Evolutionary conservation across 1,140 invertebrate species (phyloP).

Genomic region (Elymnias hypermnestra): DNA sequence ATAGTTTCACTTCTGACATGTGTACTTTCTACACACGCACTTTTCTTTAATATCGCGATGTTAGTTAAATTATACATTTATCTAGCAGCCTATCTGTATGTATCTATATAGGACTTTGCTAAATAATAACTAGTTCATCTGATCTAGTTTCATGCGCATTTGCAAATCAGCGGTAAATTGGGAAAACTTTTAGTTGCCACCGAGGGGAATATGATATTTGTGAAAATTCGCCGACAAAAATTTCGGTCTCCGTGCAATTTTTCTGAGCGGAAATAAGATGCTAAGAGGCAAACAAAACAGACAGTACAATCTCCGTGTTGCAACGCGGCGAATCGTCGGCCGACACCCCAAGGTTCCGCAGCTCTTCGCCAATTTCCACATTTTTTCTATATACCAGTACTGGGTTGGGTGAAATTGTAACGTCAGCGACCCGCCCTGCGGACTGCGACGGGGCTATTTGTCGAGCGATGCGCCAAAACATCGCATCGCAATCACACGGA

Average conservation of each 20-base stretch:
- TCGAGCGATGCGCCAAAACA: slow-evolving; percentile 72
- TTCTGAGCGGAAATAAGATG: slow-evolving; percentile 62
- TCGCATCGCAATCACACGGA: slow-evolving; percentile 66
- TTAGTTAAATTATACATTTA: too few relatives aligned
- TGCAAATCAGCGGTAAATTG: slow-evolving; percentile 6
- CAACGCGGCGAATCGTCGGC: slow-evolving; percentile 58
- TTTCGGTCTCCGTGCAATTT: slow-evolving; percentile 63
- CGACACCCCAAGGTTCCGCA: slow-evolving; percentile 57
- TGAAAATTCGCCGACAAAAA: slow-evolving; percentile 50
- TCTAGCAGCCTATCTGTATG: too few relatives aligned
- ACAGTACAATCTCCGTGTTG: slow-evolving; percentile 68
- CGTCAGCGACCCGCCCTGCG: slow-evolving; percentile 62
- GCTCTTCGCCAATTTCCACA: slow-evolving; percentile 61
- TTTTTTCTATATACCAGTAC: slow-evolving; percentile 59
- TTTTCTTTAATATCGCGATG: too few relatives aligned
- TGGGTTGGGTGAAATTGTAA: slow-evolving; percentile 51
- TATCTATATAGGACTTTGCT: too few relatives aligned
- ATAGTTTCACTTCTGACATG: too few relatives aligned
- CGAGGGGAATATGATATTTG: slow-evolving; percentile 32
- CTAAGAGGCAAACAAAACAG: slow-evolving; percentile 67
- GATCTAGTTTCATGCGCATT: slow-evolving; percentile 9
- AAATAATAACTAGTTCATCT: too few relatives aligned
- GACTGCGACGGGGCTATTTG: slow-evolving; percentile 65
- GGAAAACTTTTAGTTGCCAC: slow-evolving; percentile 12
- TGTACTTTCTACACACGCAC: too few relatives aligned